These are phyloP conservation scores for Pasiphila rectangulata DNA, from an alignment of 2,888 invertebrate genomes.

Conservation along the genomic window DNA sequence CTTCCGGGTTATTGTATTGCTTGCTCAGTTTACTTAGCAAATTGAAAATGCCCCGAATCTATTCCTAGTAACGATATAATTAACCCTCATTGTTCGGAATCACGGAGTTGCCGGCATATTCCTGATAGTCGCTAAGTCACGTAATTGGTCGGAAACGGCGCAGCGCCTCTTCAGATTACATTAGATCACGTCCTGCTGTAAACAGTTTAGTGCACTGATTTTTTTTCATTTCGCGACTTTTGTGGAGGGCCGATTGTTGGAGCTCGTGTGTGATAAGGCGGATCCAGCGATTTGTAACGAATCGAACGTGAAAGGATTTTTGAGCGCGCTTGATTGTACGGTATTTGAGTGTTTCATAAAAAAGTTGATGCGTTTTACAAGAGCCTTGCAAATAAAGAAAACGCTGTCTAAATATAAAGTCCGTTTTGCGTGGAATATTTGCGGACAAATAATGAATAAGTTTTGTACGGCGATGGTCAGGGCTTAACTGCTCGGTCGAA, in stretches of 20 bases:
- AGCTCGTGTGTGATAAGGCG: conserved; percentile 31
- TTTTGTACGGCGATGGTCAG: conserved; percentile 12
- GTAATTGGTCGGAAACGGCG: conserved; percentile 67
- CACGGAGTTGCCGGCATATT: conserved; percentile 36
- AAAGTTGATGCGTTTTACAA: conserved; percentile 10
- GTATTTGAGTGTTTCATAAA: conserved; percentile 16
- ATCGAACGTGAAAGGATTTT: conserved; percentile 26
- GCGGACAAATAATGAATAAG: conserved; percentile 10
- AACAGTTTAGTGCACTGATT: conserved; percentile 63
- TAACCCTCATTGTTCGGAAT: conserved; percentile 37
- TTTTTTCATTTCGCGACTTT: conserved; percentile 51
- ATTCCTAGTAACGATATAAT: conserved; percentile 44
- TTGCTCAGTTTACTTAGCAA: conserved; percentile 27
- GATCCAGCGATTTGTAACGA: conserved; percentile 32
- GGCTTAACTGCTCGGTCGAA: conserved; percentile 10
- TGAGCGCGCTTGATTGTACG: conserved; percentile 24
- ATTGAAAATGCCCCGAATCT: conserved; percentile 31
- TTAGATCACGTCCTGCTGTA: conserved; percentile 63
- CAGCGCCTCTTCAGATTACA: conserved; percentile 58
- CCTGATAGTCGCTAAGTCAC: conserved; percentile 57
- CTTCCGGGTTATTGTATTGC: conserved; percentile 9
- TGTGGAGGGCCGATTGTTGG: conserved; percentile 37
- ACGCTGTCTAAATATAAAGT: conserved; percentile 3
- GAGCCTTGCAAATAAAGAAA: conserved; percentile 10
- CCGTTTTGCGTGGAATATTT: background rate